phyloP scores from a whole-genome alignment of 2,888 invertebrate genomes.

The Auanema sp. region DNA sequence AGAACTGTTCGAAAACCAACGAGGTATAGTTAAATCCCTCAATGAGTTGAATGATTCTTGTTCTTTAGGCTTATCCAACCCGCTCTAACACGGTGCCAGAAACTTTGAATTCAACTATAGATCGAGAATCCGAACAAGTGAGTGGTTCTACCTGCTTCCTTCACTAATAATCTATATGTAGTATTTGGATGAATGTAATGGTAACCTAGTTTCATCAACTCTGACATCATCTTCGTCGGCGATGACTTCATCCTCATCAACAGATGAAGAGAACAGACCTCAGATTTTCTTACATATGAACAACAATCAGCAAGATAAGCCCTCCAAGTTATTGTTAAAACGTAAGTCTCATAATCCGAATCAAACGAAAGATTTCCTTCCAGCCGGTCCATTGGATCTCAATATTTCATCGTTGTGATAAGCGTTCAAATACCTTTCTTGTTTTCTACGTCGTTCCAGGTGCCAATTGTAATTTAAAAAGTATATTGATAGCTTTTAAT shows the following conservation, averaged over 20 bases:
- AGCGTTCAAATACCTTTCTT: no score
- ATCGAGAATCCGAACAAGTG: not conserved
- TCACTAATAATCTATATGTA: slow-evolving; percentile 4
- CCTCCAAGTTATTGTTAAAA: slow-evolving; percentile 14
- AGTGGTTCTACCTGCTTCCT: not conserved
- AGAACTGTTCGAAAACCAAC: slow-evolving; percentile 20
- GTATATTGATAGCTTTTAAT: no score
- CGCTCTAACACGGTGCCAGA: slow-evolving; percentile 60
- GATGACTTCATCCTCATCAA: slow-evolving; percentile 14
- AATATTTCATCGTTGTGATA: slow-evolving; percentile 34
- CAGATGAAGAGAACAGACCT: slow-evolving; percentile 28
- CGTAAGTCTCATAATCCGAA: slow-evolving; percentile 5
- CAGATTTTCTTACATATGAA: slow-evolving; percentile 14
- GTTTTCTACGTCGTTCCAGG: no score
- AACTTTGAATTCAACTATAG: slow-evolving; percentile 28
- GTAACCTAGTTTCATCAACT: slow-evolving; percentile 18
- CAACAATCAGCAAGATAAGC: slow-evolving; percentile 14
- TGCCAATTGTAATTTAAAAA: no score
- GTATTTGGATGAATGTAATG: slow-evolving; percentile 19
- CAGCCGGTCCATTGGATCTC: slow-evolving; percentile 34
- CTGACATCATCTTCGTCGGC: slow-evolving; percentile 14
- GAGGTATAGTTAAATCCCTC: slow-evolving; percentile 11
- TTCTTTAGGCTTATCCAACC: slow-evolving; percentile 36
- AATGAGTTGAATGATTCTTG: not conserved
- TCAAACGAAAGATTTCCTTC: not conserved